A percentile compares a stretch with the other conserved stretches of the same genome.
Evolutionary conservation across 2,888 invertebrate species (phyloP).

Genomic region (Ophion ventricosus): DNA sequence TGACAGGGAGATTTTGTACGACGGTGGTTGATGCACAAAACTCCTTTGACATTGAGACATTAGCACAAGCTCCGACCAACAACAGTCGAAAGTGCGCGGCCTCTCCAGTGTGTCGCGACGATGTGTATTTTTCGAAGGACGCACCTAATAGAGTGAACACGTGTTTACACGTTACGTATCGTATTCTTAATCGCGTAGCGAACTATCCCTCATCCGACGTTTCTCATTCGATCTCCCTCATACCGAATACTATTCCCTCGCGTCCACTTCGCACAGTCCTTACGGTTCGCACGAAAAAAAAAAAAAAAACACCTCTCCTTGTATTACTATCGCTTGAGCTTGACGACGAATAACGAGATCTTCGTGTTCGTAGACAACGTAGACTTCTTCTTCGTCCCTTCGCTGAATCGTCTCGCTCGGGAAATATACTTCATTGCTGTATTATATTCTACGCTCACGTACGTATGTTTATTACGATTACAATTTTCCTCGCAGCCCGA

Average conservation of each 20-base stretch:
- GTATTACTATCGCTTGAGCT: conserved; percentile 14
- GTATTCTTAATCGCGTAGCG: background rate
- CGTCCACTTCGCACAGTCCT: no score
- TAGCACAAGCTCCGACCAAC: conserved; percentile 1
- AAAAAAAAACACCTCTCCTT: no score
- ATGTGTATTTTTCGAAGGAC: conserved; percentile 21
- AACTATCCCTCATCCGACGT: background rate
- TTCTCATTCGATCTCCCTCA: no score
- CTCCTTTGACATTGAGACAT: conserved; percentile 9
- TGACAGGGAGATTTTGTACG: background rate
- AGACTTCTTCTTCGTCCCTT: background rate
- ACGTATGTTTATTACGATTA: conserved; percentile 57
- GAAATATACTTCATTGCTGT: conserved; percentile 28
- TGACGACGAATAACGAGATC: conserved; percentile 40
- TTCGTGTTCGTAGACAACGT: conserved; percentile 3
- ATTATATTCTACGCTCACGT: conserved; percentile 52
- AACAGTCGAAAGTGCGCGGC: conserved; percentile 45
- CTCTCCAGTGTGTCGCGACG: conserved; percentile 38
- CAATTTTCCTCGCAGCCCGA: conserved; percentile 44
- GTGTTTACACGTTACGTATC: background rate
- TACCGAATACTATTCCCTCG: no score
- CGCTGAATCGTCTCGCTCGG: background rate
- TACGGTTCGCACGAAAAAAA: background rate
- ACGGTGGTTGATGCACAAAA: background rate
- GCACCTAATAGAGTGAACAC: background rate